phyloP scores from a whole-genome alignment of 2,113 vertebrate species.

The Balaenoptera acutorostrata region DNA sequence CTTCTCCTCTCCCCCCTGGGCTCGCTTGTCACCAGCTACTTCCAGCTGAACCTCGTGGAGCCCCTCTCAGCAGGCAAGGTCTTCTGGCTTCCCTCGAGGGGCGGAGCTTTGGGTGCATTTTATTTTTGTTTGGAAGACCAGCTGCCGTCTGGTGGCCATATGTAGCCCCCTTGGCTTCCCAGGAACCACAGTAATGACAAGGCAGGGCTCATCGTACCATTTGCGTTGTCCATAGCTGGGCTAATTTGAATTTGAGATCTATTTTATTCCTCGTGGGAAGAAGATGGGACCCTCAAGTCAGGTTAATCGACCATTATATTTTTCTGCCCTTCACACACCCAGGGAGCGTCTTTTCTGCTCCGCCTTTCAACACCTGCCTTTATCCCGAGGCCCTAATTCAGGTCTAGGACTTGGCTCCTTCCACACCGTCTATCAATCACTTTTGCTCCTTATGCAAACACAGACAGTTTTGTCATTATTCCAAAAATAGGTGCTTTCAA shows the following conservation, averaged over 20 bases:
- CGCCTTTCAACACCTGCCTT: not conserved
- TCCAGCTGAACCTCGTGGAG: not conserved
- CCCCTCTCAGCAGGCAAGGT: constrained; percentile 49
- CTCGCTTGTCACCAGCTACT: constrained; percentile 59
- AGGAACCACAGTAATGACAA: not conserved
- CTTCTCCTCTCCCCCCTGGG: not conserved
- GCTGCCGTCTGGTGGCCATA: constrained; percentile 64
- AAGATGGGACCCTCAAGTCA: not conserved
- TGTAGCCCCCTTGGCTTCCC: not conserved
- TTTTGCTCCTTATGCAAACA: constrained; percentile 78
- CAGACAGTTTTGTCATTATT: constrained; percentile 80
- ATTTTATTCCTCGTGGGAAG: not conserved
- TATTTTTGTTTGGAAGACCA: constrained; percentile 52
- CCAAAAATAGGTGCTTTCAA: constrained; percentile 78
- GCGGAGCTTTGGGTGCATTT: constrained; percentile 28
- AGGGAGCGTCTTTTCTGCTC: not conserved
- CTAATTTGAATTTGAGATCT: constrained; percentile 22
- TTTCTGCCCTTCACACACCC: not conserved
- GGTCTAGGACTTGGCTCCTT: constrained; percentile 58
- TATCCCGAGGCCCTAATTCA: constrained; percentile 19
- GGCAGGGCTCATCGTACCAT: not conserved
- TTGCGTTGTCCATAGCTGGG: not conserved
- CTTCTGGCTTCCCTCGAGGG: not conserved
- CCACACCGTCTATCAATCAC: constrained; percentile 68
- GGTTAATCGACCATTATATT: not conserved